These are phyloP conservation scores for Premnoplex brunnescens DNA, from an alignment of 2,797 vertebrate genomes.

Conservation along the genomic window DNA sequence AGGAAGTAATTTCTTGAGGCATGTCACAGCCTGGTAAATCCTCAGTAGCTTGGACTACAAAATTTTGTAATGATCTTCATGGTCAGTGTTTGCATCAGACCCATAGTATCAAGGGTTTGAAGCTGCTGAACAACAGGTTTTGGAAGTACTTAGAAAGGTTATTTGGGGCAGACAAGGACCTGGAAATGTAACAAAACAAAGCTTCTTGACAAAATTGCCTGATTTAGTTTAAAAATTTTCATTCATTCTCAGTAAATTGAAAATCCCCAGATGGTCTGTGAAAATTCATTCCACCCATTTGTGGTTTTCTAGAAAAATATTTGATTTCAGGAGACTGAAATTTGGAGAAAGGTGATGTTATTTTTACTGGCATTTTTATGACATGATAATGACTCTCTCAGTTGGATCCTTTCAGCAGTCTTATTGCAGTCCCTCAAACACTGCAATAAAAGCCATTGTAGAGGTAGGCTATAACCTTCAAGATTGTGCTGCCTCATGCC, in stretches of 20 bases:
- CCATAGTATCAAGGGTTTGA: background rate
- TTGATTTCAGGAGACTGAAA: background rate
- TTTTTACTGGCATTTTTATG: background rate
- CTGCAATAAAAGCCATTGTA: background rate
- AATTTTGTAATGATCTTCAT: background rate
- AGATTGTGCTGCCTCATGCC: background rate
- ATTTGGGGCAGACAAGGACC: background rate
- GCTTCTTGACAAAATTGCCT: background rate
- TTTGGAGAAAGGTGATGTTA: background rate
- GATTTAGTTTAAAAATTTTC: background rate
- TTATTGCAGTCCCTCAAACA: background rate
- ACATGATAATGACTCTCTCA: background rate
- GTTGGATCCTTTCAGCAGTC: background rate
- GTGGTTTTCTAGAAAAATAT: background rate
- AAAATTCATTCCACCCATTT: background rate
- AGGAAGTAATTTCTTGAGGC: rapidly evolving
- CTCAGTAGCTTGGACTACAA: background rate
- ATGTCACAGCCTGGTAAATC: background rate
- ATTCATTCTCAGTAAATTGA: background rate
- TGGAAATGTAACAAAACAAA: background rate
- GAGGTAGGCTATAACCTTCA: background rate
- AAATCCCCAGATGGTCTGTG: background rate
- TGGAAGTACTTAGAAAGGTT: background rate
- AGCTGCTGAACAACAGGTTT: background rate
- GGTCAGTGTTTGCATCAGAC: background rate